phyloP scores from a whole-genome alignment of 2,888 invertebrate species.

The Conus canariensis region DNA sequence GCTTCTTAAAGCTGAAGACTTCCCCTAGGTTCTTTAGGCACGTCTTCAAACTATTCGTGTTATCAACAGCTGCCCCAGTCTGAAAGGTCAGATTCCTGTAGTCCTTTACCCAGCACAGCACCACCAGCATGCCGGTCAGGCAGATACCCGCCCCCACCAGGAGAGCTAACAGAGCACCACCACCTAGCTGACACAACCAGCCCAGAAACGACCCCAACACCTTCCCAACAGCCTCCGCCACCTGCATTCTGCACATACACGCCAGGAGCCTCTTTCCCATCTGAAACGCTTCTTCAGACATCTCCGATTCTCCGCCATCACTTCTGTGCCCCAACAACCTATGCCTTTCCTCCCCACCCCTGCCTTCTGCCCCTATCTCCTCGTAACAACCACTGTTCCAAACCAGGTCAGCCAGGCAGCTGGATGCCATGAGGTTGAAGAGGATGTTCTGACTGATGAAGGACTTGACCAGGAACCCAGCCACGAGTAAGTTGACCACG shows the following conservation, averaged over 20 bases:
- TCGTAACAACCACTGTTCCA: background rate
- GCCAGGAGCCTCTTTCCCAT: background rate
- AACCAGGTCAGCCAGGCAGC: background rate
- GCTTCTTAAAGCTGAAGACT: background rate
- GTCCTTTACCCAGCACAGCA: background rate
- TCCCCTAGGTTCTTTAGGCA: background rate
- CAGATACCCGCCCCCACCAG: background rate
- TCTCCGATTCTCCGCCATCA: no score
- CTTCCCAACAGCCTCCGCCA: background rate
- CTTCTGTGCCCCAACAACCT: no score
- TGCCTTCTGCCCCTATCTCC: background rate
- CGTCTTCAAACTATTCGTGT: background rate
- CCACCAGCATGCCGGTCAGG: background rate
- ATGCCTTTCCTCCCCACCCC: background rate
- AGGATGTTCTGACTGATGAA: background rate
- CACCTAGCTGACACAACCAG: background rate
- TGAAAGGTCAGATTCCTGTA: background rate
- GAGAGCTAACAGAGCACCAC: background rate
- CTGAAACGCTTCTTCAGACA: background rate
- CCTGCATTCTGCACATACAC: background rate
- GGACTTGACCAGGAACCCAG: conserved; percentile 13
- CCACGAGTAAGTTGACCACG: background rate
- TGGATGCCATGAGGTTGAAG: background rate
- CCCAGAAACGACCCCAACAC: background rate
- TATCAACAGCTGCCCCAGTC: no score